Evolutionary conservation across 2,888 invertebrate species (phyloP), one percentile per base, ranked within the genome.

Genomic region (Itoplectis maculator): DNA sequence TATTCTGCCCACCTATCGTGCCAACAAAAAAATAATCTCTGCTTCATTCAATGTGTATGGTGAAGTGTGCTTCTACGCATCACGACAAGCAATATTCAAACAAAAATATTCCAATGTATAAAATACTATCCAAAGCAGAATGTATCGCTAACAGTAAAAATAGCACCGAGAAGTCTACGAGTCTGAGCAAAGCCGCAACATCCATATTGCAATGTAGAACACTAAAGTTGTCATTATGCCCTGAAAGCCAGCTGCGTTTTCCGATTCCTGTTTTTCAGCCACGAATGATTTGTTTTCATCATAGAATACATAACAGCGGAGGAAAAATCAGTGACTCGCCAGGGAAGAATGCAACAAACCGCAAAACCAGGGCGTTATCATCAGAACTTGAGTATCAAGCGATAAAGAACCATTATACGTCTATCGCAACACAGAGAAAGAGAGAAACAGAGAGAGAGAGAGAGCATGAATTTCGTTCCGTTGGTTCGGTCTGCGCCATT

Each of bases 1-100:
- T 92, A 99, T 97, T 88, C 99, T 95, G 35, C 99, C 99, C 88
- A 98, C 97, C 99, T 99, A 65, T 20, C 11, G 81, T 42, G 66
- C 6, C 9, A 13, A 72, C 11, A 40, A 15, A 29, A 66, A 76
- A 20, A 29, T 75, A 29, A 65, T 47, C 18, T 42, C 45, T 29
- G 8, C 29, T 63, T 18, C 18, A 42, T 49, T 20, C 29, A 29
- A 29, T 5, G 29, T 3, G 29, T 29, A 29, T 29, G 29, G 29
- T 2, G 5, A 29, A 29, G 5, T 29, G 2, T 5, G 5, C 29
- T 29, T 29, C 5, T 29, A 5, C 5, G 2, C 29, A 29, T 29
- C 29, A 29, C 3, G 29, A 29, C 2, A 29, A 29, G 29, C 29
- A 5, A 29, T 29, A 29, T 29, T 29, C 5, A 5, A 29, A 29